A percentile compares a stretch with the other conserved stretches of the same genome.
These are phyloP conservation scores for Eilema sororculum DNA, from an alignment of 2,888 invertebrate species.

Conservation along the genomic window DNA sequence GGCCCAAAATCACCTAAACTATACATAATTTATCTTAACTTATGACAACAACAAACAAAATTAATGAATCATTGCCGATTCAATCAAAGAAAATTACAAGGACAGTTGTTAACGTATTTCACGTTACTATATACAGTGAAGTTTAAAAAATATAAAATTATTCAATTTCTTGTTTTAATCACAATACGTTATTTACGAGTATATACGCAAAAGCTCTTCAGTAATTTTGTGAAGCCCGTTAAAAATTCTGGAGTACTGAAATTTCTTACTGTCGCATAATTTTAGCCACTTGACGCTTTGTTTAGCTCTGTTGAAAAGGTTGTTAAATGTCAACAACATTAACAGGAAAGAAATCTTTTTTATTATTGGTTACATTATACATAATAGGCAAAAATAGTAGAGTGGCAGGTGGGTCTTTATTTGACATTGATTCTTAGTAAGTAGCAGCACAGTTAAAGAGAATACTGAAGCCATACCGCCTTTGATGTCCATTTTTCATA, in stretches of 20 bases:
- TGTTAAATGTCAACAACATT: neutral
- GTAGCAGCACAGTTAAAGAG: neutral
- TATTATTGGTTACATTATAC: neutral
- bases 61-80: neutral
- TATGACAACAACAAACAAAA: too few species aligned
- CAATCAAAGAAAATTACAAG: neutral
- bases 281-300: neutral
- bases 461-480: neutral
- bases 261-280: constrained; percentile 2
- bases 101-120: neutral
- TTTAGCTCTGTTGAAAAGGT: constrained; percentile 2
- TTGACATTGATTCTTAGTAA: neutral
- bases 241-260: neutral
- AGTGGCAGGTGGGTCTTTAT: neutral
- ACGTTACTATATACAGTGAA: neutral
- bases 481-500: neutral
- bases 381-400: neutral
- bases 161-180: neutral
- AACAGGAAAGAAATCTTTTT: neutral
- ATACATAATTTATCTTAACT: neutral
- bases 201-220: neutral
- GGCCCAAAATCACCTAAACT: neutral
- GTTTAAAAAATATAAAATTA: neutral
- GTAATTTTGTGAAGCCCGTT: neutral
- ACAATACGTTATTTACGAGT: neutral